Evolutionary conservation across 2,888 invertebrate species (phyloP), one percentile per base, ranked within the genome.

Genomic region (Stegana nigrithorax): DNA sequence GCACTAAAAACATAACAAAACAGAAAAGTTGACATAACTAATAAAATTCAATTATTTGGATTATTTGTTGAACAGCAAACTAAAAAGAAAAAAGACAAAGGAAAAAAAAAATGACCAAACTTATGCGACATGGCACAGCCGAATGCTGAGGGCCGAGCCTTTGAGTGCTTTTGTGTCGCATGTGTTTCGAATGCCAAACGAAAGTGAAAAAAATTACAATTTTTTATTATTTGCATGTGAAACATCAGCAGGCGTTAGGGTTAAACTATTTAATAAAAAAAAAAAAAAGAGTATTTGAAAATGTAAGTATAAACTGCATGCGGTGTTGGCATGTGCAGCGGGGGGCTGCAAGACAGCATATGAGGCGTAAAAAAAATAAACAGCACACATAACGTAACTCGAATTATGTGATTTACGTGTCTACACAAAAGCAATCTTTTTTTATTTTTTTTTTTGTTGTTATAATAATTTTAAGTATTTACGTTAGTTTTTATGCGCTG

Each of bases 371-470:
- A n/a, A n/a, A n/a, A n/a, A 57, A n/a, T 8, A 10, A n/a, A 14
- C 39, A 10, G 23, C 32, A 23, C 17, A 12, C 23, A 23, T 59
- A 45, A 47, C 19, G 66, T 74, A 76, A 76, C 69, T 68, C 70
- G 74, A 66, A 72, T 76, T 76, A 76, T 76, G 74, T 64, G 78
- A 70, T 71, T 69, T 76, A 78, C 75, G 75, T 75, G 75, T n/a
- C n/a, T n/a, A n/a, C n/a, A n/a, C n/a, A n/a, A n/a, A n/a, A n/a
- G n/a, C n/a, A n/a, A n/a, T n/a, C n/a, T n/a, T 32, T 32, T 5
- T 32, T 32, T 12, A 32, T 32, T 32, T 5, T 12, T 32, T 32
- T 2, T 5, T 12, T n/a, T n/a, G n/a, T n/a, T n/a, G n/a, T n/a
- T n/a, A n/a, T n/a, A n/a, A n/a, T n/a, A n/a, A n/a, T n/a, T n/a